phyloP scores from a whole-genome alignment of 2,113 vertebrate genomes.

The Nanger granti region DNA sequence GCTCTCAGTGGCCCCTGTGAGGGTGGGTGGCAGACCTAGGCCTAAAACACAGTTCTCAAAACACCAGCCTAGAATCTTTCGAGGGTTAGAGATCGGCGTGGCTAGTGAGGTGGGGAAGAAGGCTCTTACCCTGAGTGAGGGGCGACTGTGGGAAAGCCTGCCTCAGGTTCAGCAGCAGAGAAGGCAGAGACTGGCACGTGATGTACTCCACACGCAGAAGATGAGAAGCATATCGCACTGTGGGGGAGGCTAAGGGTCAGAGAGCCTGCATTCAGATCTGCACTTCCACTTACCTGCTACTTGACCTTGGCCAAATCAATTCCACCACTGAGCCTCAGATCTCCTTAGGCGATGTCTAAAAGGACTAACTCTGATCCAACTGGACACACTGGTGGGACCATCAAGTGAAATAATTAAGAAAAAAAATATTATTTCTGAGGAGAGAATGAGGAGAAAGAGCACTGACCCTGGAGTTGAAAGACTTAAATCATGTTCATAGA shows the following conservation, averaged over 20 bases:
- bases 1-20: neutral
- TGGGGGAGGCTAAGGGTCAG: neutral
- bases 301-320: neutral
- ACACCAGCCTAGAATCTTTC: neutral
- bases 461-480: neutral
- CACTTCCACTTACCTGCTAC: neutral
- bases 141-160: neutral
- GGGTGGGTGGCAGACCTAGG: neutral
- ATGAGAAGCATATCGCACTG: neutral
- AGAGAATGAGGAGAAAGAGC: neutral
- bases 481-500: neutral
- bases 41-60: neutral
- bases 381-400: neutral
- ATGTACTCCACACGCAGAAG: neutral
- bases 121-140: neutral
- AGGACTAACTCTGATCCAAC: neutral
- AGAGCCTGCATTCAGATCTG: neutral
- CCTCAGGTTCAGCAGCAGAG: neutral
- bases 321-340: neutral
- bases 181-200: neutral
- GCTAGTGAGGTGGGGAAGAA: accelerated
- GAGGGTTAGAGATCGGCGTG: neutral
- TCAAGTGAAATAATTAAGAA: neutral
- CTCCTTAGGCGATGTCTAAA: neutral
- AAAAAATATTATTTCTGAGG: neutral